phyloP scores from a whole-genome alignment of 2,113 vertebrate genomes.

The Dipodomys merriami region DNA sequence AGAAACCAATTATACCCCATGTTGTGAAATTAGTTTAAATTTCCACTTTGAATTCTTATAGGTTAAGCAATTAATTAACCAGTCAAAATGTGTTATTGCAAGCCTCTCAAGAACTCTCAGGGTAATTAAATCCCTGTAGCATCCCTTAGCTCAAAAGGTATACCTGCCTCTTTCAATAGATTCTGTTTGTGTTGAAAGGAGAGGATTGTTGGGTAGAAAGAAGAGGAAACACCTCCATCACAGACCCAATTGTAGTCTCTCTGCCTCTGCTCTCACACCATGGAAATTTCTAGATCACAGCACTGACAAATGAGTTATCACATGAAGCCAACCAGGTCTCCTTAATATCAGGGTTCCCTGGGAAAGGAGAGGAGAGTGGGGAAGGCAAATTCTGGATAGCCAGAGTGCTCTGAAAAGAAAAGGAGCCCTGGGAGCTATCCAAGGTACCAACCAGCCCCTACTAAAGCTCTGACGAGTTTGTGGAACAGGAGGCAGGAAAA shows the following conservation, averaged over 20 bases:
- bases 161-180: not conserved
- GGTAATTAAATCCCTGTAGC: constrained; percentile 18
- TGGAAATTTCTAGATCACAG: not conserved
- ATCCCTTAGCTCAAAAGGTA: constrained; percentile 17
- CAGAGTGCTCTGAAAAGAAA: not conserved
- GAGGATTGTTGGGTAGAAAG: not conserved
- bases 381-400: not conserved
- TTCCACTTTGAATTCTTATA: constrained; percentile 54
- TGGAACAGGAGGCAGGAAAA: not conserved
- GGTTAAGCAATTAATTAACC: constrained; percentile 61
- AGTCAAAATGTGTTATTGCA: constrained; percentile 48
- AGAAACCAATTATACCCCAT: constrained; percentile 69
- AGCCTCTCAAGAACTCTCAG: not conserved
- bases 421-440: constrained; percentile 74
- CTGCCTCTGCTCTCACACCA: not conserved
- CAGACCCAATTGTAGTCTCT: not conserved
- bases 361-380: not conserved
- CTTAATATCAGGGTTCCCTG: not conserved
- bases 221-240: not conserved
- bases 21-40: constrained; percentile 70
- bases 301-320: not conserved
- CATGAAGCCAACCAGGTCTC: not conserved
- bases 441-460: constrained; percentile 70
- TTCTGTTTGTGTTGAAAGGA: not conserved
- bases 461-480: constrained; percentile 38